A percentile compares a stretch with the other conserved stretches of the same genome.
Conservation (phyloP, 2,888 invertebrate species). For the Microdon myrmicae region DNA sequence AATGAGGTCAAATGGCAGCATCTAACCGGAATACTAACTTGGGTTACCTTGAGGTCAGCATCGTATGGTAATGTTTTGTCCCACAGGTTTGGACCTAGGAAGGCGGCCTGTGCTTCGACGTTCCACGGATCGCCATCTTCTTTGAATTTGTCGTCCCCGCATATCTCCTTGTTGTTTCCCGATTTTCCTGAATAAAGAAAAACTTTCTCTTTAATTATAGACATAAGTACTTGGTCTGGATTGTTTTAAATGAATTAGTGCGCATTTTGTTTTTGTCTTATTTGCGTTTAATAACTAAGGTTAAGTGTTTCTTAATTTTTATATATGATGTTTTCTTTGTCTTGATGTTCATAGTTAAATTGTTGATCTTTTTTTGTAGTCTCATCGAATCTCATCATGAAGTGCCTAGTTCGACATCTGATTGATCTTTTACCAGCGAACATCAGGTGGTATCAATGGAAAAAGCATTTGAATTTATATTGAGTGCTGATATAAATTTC, state of each 20-base stretch:
- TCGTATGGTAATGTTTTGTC: slow-evolving; percentile 92
- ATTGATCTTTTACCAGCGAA: no score
- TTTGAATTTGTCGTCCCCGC: slow-evolving; percentile 73
- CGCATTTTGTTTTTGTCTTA: slow-evolving; percentile 13
- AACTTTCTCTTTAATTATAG: slow-evolving; percentile 55
- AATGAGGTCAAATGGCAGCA: slow-evolving; percentile 38
- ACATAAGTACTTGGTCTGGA: slow-evolving; percentile 38
- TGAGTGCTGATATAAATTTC: no score
- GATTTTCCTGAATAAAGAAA: slow-evolving; percentile 72
- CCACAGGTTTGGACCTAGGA: slow-evolving; percentile 95
- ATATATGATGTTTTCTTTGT: no score
- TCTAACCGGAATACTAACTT: slow-evolving; percentile 70
- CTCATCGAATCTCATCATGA: no score
- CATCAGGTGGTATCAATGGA: no score
- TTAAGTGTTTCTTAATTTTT: no score
- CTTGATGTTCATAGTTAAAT: no score
- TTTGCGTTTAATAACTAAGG: no score
- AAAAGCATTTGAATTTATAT: no score
- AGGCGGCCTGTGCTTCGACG: slow-evolving; percentile 93
- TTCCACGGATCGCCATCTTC: slow-evolving; percentile 89
- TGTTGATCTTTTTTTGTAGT: no score
- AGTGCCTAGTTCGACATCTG: no score
- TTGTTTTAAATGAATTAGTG: slow-evolving; percentile 42
- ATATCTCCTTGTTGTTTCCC: slow-evolving; percentile 67
- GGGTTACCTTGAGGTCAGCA: slow-evolving; percentile 93